These are phyloP conservation scores for Trichogramma evanescens DNA, from an alignment of 2,888 invertebrate species.

Conservation along the genomic window DNA sequence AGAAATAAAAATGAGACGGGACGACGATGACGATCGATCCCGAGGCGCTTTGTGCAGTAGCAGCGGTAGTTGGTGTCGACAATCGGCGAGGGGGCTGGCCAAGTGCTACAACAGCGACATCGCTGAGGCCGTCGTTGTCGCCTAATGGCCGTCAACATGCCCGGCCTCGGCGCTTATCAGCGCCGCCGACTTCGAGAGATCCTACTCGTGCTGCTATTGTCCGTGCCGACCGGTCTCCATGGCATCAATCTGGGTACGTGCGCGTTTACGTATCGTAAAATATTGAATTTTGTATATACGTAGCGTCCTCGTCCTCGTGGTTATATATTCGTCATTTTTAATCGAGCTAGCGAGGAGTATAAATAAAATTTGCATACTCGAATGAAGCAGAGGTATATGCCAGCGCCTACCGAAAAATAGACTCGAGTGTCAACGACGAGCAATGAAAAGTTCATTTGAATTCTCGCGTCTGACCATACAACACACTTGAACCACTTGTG, in stretches of 20 bases:
- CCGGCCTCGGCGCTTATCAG: conserved; percentile 32
- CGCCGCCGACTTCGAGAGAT: conserved; percentile 34
- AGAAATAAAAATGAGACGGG: too few relatives aligned
- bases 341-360: neutral
- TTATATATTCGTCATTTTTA: neutral
- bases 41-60: neutral
- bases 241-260: conserved; percentile 38
- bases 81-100: neutral
- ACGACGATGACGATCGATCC: too few relatives aligned
- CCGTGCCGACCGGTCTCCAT: conserved; percentile 28
- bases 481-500: conserved; percentile 13
- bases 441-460: conserved; percentile 16
- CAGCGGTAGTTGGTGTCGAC: neutral
- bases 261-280: conserved; percentile 1
- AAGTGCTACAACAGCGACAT: conserved; percentile 25
- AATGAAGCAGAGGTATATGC: neutral
- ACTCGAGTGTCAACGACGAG: neutral
- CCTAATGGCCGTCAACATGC: conserved; percentile 40
- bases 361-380: neutral
- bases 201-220: conserved; percentile 36
- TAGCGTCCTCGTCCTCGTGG: neutral
- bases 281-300: neutral
- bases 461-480: conserved; percentile 13
- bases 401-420: neutral
- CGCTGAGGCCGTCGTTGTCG: conserved; percentile 24